phyloP scores from a whole-genome alignment of 1,140 invertebrate genomes.

The Anastrepha obliqua region DNA sequence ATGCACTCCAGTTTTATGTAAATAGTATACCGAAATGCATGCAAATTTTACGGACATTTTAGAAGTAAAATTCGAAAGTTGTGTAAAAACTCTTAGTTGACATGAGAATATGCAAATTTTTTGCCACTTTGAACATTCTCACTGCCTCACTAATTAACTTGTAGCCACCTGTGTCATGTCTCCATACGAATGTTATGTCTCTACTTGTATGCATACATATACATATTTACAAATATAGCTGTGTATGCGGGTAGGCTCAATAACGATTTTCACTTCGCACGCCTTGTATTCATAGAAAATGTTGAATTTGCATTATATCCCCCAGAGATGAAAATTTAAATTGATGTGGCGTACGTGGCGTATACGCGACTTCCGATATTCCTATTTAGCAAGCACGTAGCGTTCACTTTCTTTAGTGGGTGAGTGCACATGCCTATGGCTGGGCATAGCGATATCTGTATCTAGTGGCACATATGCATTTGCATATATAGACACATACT shows the following conservation, averaged over 20 bases:
- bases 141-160: background rate
- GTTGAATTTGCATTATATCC: constrained; percentile 25
- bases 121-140: background rate
- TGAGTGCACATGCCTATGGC: background rate
- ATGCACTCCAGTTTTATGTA: no score
- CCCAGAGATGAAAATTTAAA: background rate
- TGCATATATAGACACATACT: background rate
- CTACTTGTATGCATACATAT: background rate
- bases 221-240: background rate
- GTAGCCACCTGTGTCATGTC: no score
- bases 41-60: no score
- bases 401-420: constrained; percentile 28
- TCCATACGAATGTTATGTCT: no score
- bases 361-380: constrained; percentile 1
- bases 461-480: background rate
- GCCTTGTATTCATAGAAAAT: background rate
- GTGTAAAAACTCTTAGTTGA: no score
- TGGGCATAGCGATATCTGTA: background rate
- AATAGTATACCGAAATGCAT: no score
- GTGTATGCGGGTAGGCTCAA: background rate
- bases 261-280: background rate
- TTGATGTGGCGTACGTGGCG: background rate
- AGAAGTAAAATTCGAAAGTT: no score
- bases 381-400: background rate
- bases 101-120: background rate